Percentiles rank a stretch among this genome's conserved stretches.
These are phyloP conservation scores for Cyclargus thomasi DNA, from an alignment of 1,140 invertebrate species.

Conservation along the genomic window DNA sequence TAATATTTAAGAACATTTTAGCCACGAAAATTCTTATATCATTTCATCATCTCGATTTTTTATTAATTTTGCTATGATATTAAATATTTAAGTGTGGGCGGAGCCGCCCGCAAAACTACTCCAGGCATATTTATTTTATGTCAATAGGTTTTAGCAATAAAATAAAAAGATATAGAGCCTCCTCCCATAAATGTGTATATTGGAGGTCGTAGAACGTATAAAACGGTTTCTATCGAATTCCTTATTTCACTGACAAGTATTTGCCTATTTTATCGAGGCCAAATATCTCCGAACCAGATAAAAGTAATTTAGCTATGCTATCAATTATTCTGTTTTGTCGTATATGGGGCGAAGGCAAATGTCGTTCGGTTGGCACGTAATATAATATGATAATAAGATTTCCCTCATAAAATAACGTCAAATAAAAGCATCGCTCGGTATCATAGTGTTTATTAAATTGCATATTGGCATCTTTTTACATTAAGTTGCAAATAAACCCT, in stretches of 20 bases:
- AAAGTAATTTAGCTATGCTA: background rate
- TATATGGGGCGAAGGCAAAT: background rate
- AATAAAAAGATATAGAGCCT: slow-evolving; percentile 24
- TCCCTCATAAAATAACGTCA: background rate
- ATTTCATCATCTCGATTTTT: no score
- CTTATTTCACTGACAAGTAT: slow-evolving; percentile 4
- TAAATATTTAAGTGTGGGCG: no score
- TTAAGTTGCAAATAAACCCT: background rate
- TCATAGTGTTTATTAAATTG: no score
- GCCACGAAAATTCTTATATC: no score
- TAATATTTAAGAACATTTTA: no score
- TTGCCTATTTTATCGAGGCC: slow-evolving; percentile 8
- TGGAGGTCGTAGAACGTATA: slow-evolving; percentile 21
- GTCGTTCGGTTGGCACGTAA: background rate
- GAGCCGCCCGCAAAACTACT: background rate
- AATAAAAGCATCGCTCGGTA: no score
- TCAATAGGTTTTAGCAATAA: slow-evolving; percentile 17
- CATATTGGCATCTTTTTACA: no score
- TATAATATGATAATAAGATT: background rate
- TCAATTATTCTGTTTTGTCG: background rate
- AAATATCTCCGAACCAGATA: slow-evolving; percentile 1
- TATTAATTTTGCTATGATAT: no score
- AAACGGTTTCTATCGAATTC: slow-evolving; percentile 19
- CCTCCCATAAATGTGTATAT: slow-evolving; percentile 25
- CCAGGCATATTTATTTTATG: background rate